Evolutionary conservation across 2,888 invertebrate species (phyloP).

Genomic region (Alcis repandata): DNA sequence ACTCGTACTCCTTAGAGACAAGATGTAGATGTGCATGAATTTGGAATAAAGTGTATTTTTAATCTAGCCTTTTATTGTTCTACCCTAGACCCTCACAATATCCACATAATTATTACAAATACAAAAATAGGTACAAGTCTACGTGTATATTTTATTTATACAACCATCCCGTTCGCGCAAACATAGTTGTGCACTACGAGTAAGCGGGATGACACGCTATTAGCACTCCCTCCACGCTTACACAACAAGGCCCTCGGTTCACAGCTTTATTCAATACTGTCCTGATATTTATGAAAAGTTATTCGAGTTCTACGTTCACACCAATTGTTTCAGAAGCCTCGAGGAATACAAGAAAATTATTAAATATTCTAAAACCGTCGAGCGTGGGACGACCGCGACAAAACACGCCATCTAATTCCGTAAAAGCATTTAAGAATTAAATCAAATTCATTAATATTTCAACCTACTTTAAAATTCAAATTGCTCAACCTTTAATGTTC

Average conservation of each 20-base stretch:
- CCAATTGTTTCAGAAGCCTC: slow-evolving; percentile 2
- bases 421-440: slow-evolving; percentile 25
- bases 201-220: too few species aligned
- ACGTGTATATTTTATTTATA: too few species aligned
- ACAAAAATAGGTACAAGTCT: too few species aligned
- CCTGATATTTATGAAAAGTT: too few species aligned
- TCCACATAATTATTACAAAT: background rate
- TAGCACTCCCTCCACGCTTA: too few species aligned
- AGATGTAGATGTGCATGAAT: slow-evolving; percentile 83
- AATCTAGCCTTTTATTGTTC: slow-evolving; percentile 60
- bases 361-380: slow-evolving; percentile 8
- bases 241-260: too few species aligned
- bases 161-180: too few species aligned
- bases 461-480: slow-evolving; percentile 29
- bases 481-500: slow-evolving; percentile 32
- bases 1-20: slow-evolving; percentile 76
- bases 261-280: too few species aligned
- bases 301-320: background rate
- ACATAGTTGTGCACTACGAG: too few species aligned
- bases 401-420: slow-evolving; percentile 9
- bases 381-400: slow-evolving; percentile 24
- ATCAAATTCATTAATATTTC: slow-evolving; percentile 27
- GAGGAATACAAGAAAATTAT: background rate
- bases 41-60: slow-evolving; percentile 84
- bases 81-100: background rate